Conservation (phyloP, 37 sponge, comb jelly and placozoan genomes). For the Crambe crambe region DNA sequence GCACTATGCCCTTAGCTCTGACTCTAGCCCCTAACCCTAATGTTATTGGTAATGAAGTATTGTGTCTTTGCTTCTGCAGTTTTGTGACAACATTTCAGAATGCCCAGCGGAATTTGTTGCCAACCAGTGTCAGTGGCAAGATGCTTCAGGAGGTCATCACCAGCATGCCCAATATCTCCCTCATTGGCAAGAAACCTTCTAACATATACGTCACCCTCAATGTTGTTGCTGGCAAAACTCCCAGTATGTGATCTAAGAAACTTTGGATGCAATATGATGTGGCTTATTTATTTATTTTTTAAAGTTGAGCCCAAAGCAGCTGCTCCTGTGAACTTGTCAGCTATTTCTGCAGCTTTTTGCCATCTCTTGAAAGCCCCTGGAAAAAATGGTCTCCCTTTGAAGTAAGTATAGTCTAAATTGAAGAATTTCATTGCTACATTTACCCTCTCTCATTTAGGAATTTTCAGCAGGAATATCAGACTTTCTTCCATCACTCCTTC, state of each 20-base stretch:
- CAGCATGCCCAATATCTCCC: background rate
- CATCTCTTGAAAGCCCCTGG: constrained; percentile 3
- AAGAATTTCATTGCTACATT: too few relatives aligned
- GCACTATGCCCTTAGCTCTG: background rate
- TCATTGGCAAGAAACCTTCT: constrained; percentile 46
- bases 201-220: constrained; percentile 29
- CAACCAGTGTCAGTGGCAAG: constrained; percentile 25
- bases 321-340: background rate
- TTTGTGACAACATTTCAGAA: constrained; percentile 37
- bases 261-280: too few relatives aligned
- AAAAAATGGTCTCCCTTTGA: background rate
- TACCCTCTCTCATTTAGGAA: background rate
- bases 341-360: background rate
- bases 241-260: too few relatives aligned
- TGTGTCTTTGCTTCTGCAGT: constrained; percentile 12
- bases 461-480: constrained; percentile 81
- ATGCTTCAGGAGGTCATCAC: constrained; percentile 48
- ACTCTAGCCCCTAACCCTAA: too few relatives aligned
- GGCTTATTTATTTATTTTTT: background rate
- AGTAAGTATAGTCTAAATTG: background rate
- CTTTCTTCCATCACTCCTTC: constrained; percentile 52
- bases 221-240: too few relatives aligned
- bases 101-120: constrained; percentile 39
- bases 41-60: too few relatives aligned
- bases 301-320: background rate